phyloP scores from a whole-genome alignment of 2,113 vertebrate species.

The Pao palembangensis region DNA sequence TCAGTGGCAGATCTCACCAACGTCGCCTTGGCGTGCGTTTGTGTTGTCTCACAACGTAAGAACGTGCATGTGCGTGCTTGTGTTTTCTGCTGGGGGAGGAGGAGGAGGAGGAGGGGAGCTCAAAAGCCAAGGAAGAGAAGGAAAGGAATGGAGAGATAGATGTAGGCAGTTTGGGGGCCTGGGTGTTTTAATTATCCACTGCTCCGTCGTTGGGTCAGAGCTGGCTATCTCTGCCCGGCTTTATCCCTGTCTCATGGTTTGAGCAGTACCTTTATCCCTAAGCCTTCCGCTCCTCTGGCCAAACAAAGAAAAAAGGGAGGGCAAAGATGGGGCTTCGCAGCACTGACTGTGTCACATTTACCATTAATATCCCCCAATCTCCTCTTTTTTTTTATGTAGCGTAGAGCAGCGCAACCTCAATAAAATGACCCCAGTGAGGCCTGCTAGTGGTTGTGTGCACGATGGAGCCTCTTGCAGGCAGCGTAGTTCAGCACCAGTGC shows the following conservation, averaged over 20 bases:
- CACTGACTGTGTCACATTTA: conserved; percentile 76
- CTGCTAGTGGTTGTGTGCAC: conserved; percentile 53
- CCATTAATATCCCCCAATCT: conserved; percentile 80
- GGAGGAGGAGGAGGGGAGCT: conserved; percentile 25
- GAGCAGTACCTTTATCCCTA: conserved; percentile 79
- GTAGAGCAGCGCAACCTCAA: conserved; percentile 69
- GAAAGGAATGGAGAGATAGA: conserved; percentile 66
- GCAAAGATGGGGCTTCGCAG: conserved; percentile 72
- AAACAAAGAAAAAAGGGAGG: conserved; percentile 79
- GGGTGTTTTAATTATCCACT: conserved; percentile 80
- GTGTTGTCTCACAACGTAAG: conserved; percentile 42
- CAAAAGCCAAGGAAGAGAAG: conserved; percentile 36
- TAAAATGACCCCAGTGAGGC: conserved; percentile 72
- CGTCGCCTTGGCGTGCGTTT: conserved; percentile 54
- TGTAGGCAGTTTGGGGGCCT: conserved; percentile 72
- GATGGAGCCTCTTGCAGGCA: conserved; percentile 52
- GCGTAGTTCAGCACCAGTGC: conserved; percentile 52
- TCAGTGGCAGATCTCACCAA: conserved; percentile 45
- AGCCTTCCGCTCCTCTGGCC: conserved; percentile 79
- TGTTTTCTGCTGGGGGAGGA: conserved; percentile 10
- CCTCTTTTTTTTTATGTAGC: conserved; percentile 56
- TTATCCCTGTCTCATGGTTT: conserved; percentile 79
- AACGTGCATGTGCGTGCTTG: conserved; percentile 44
- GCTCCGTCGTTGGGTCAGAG: conserved; percentile 71
- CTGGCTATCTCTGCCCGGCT: conserved; percentile 73